Evolutionary conservation across 2,113 vertebrate genomes (phyloP), one percentile per base, ranked within the genome.

Genomic region (Tragelaphus imberbis): DNA sequence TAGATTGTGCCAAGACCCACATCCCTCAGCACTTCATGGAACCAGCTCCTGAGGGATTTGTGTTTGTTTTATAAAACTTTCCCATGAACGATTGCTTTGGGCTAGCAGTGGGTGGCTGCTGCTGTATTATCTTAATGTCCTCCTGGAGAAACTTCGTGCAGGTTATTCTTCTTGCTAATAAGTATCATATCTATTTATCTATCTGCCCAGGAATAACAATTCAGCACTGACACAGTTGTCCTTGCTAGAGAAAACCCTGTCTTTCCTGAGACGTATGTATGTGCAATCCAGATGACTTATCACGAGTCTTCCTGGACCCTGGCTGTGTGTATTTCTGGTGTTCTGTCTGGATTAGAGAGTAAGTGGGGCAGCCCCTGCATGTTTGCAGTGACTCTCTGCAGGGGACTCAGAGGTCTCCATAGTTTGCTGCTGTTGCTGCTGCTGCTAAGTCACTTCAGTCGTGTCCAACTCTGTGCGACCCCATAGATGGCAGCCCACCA

Each of bases 81-180:
- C 11, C 12, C n/a, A 0, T 0, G 56, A 86, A 61, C 44, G 28
- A n/a, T 33, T 51, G 71, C 36, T 56, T 25, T 65, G 79, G 19
- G 1, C 91, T 92, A 61, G 65, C 81, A n/a, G 82, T 30, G 21
- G 88, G 79, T 91, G 44, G 68, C 7, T 28, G 33, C 49, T 94
- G 21, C 84, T 92, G 59, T 49, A 56, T 87, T 92, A 93, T 55
- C 61, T 94, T 93, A 40, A 79, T 68, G 49, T 11, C 71, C 97
- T 98, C 51, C 58, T 92, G 33, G 58, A 81, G 91, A 68, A 98
- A 97, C 85, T 17, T 3, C 9, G 65, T 92, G 65, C 58, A 90
- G 44, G 49, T 59, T 92, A 16, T 97, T 98, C 90, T 80, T 97
- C 96, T 97, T 93, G 75, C 90, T 97, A 90, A 88, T 36, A 97